phyloP scores from a whole-genome alignment of 2,888 invertebrate species.

The Brachyopa scutellaris region DNA sequence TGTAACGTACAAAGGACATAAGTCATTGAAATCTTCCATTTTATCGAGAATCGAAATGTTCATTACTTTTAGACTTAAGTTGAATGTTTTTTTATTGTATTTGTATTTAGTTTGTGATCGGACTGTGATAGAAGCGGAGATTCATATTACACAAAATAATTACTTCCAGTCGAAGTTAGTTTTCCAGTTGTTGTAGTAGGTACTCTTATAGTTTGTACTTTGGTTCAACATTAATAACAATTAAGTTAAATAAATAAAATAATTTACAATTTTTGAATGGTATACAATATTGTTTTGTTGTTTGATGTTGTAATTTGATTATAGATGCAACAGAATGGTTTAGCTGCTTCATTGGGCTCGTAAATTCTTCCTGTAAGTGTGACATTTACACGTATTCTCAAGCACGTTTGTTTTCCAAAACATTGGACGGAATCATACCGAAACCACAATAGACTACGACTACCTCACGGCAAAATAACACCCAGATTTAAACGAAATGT shows the following conservation, averaged over 20 bases:
- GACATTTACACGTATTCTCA: too few relatives aligned
- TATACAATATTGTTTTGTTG: neutral
- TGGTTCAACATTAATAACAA: constrained; percentile 1
- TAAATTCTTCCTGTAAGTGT: too few relatives aligned
- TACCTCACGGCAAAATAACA: too few relatives aligned
- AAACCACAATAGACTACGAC: too few relatives aligned
- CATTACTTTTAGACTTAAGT: neutral
- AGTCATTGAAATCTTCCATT: constrained; percentile 36
- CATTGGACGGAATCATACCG: too few relatives aligned
- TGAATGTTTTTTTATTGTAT: neutral
- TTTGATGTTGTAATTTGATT: too few relatives aligned
- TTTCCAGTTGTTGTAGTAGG: constrained; percentile 21
- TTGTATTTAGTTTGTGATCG: constrained; percentile 39
- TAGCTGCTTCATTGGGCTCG: too few relatives aligned
- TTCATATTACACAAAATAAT: constrained; percentile 5
- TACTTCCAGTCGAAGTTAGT: constrained; percentile 34
- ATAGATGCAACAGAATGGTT: too few relatives aligned
- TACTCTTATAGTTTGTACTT: too few relatives aligned
- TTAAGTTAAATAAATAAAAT: constrained; percentile 3
- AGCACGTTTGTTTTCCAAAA: too few relatives aligned
- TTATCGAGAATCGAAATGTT: neutral
- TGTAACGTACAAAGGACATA: constrained; percentile 41
- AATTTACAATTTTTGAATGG: neutral
- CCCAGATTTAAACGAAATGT: too few relatives aligned
- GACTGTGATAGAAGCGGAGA: constrained; percentile 53